A percentile compares a stretch with the other conserved stretches of the same genome.
These are phyloP conservation scores for Drosophila multiciliata DNA, from an alignment of 2,888 invertebrate species.

Conservation along the genomic window DNA sequence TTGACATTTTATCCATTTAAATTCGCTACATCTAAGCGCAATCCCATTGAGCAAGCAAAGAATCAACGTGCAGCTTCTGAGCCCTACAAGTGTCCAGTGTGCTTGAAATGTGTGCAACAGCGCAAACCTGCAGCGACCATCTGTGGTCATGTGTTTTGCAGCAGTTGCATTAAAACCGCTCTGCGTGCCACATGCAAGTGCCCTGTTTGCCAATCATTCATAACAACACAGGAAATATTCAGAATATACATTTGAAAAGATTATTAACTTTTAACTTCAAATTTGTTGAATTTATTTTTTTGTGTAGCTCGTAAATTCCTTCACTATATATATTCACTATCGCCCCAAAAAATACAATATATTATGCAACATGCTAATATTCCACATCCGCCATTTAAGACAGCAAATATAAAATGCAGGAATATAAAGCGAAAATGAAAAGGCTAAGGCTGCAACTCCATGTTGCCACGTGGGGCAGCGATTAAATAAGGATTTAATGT, in stretches of 20 bases:
- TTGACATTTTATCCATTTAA: not conserved
- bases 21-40: not conserved
- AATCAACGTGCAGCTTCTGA: not conserved
- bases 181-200: constrained; percentile 42
- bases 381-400: constrained; percentile 37
- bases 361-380: constrained; percentile 23
- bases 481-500: constrained; percentile 1
- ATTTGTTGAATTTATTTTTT: not conserved
- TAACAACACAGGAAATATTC: constrained; percentile 28
- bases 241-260: constrained; percentile 50
- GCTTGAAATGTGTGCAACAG: constrained; percentile 33
- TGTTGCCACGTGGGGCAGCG: constrained; percentile 14
- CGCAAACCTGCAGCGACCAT: constrained; percentile 49
- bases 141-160: constrained; percentile 62
- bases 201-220: constrained; percentile 50
- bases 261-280: not conserved
- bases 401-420: constrained; percentile 43
- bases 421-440: constrained; percentile 39
- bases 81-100: constrained; percentile 55
- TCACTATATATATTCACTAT: constrained; percentile 10
- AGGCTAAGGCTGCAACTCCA: constrained; percentile 7
- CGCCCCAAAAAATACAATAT: constrained; percentile 37
- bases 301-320: not conserved
- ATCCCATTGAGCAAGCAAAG: not conserved
- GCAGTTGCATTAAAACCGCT: constrained; percentile 46